Base-by-base conservation (phyloP, 2,113 vertebrate genomes). In the Cromileptes altivelis region DNA sequence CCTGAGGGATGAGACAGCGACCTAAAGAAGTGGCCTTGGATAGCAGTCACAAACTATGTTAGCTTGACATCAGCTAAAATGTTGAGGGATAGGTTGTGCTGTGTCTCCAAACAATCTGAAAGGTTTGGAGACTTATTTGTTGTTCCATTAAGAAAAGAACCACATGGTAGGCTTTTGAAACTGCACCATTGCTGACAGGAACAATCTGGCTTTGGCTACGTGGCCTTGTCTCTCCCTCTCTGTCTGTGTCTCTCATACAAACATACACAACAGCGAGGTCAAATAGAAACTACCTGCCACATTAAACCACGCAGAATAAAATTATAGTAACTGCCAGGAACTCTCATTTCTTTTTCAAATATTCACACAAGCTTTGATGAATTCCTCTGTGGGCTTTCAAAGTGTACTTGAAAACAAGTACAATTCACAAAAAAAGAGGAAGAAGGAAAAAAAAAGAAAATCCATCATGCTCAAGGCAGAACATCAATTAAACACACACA, bases 341-440 rank as follows among this genome's bases (percentile, higher is more conserved):
- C 47, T 53, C 23, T 80, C 40, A 56, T 60, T 80, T 37, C 4
- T 15, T 30, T 30, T 68, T 30, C 71, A 45, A 57, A 70, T 80
- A 69, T 79, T 81, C 78, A 79, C 71, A 62, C 30, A 64, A 49
- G 64, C 78, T 84, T 64, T 85, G 52, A 88, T 75, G 56, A 63
- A 65, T 47, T 71, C 79, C 72, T 85, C 63, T 33, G 80, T 58
- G 56, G 18, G 37, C 52, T 67, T 67, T 57, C 58, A 52, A 61
- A 23, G 50, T 56, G 18, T 17, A 45, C 70, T 65, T 50, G 9
- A 78, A 86, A 75, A 77, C 37, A 63, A 69, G 47, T 52, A 69
- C 33, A 50, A 37, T 62, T 67, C 21, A 60, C 27, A 60, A 40
- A 70, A 57, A 70, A 50, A 23, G 13, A 47, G 13, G 4, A 17